Evolutionary conservation across 2,888 invertebrate genomes (phyloP).

Genomic region (Palloptera scutellata): DNA sequence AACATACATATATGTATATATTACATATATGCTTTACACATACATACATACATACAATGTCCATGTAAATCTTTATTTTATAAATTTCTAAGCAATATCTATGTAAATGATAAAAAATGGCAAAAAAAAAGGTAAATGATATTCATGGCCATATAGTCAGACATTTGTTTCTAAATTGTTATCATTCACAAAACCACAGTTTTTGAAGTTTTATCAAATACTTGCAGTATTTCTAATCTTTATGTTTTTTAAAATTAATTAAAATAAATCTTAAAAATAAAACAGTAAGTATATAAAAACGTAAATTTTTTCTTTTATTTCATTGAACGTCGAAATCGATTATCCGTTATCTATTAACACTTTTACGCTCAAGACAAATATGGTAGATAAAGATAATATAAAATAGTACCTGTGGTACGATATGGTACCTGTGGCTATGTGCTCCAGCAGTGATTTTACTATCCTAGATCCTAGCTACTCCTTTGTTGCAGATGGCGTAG

Average conservation of each 20-base stretch:
- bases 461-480: too few species aligned
- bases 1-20: background rate
- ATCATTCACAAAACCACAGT: background rate
- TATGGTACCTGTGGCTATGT: too few species aligned
- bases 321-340: background rate
- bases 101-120: background rate
- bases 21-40: background rate
- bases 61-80: background rate
- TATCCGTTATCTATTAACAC: too few species aligned
- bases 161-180: background rate
- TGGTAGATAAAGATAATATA: too few species aligned
- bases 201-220: slow-evolving; percentile 8
- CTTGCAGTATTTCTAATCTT: slow-evolving; percentile 28
- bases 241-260: slow-evolving; percentile 19
- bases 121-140: background rate
- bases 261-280: slow-evolving; percentile 12
- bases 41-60: background rate
- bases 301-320: background rate
- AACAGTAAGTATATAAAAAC: slow-evolving; percentile 5
- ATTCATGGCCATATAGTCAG: background rate
- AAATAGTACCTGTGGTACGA: too few species aligned
- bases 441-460: too few species aligned
- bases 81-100: background rate
- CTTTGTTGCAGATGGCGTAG: too few species aligned
- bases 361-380: too few species aligned